A percentile compares a stretch with the other conserved stretches of the same genome.
Evolutionary conservation across 2,113 vertebrate genomes (phyloP).

Genomic region (Gallinago paraguaiae): DNA sequence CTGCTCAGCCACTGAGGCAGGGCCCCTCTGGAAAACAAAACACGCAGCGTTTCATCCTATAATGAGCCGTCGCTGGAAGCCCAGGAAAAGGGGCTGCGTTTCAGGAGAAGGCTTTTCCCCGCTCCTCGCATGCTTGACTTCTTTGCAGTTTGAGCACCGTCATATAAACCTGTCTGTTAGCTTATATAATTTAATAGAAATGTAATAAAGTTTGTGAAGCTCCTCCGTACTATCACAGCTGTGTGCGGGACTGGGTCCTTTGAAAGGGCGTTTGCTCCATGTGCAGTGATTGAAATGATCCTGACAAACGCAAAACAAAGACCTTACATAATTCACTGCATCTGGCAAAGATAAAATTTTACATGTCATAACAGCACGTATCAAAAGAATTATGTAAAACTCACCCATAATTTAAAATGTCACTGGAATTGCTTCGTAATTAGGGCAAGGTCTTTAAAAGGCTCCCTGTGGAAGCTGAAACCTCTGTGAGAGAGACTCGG

Average conservation of each 20-base stretch:
- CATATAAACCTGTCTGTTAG: background rate
- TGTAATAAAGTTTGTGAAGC: background rate
- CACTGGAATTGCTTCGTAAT: conserved; percentile 34
- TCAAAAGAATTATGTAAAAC: conserved; percentile 44
- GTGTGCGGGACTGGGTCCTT: background rate
- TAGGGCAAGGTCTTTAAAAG: conserved; percentile 51
- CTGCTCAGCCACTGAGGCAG: background rate
- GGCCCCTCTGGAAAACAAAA: background rate
- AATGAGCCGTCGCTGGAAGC: background rate
- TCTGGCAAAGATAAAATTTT: conserved; percentile 34
- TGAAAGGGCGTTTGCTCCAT: background rate
- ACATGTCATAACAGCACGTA: conserved; percentile 37
- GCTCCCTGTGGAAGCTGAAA: background rate
- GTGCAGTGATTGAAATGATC: background rate
- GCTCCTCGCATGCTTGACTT: background rate
- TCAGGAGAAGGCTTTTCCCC: background rate
- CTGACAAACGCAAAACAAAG: conserved; percentile 38
- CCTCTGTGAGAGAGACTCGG: background rate
- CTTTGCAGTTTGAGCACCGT: background rate
- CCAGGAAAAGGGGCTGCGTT: background rate
- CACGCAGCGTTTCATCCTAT: background rate
- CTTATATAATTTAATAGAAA: background rate
- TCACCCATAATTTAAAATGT: conserved; percentile 65
- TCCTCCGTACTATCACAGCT: background rate
- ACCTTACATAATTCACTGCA: conserved; percentile 28